These are phyloP conservation scores for Eubucco bourcierii DNA, from an alignment of 2,113 vertebrate species.

Conservation along the genomic window DNA sequence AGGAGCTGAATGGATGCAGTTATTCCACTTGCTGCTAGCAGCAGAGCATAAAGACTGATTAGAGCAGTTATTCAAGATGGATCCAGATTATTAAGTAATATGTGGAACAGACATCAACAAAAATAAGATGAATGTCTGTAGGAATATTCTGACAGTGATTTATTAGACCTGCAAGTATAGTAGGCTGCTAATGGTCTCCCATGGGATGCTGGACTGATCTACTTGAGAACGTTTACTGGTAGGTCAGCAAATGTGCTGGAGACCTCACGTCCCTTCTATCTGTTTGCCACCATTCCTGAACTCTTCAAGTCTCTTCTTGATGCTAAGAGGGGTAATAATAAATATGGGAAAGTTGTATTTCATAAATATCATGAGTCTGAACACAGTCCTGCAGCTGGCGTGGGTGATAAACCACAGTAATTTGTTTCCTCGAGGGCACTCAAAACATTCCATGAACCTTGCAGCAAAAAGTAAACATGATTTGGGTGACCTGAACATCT, in stretches of 20 bases:
- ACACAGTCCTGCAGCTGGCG: not conserved
- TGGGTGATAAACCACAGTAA: not conserved
- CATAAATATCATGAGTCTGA: not conserved
- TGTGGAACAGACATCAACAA: not conserved
- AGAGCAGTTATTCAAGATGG: not conserved
- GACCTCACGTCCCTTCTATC: not conserved
- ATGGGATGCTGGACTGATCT: not conserved
- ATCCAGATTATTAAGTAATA: not conserved
- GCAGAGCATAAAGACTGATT: not conserved
- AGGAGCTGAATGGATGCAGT: not conserved
- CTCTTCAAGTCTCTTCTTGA: not conserved
- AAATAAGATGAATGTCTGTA: not conserved
- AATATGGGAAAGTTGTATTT: not conserved
- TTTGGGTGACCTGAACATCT: not conserved
- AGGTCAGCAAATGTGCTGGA: not conserved
- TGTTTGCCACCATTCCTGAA: not conserved
- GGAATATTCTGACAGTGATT: not conserved
- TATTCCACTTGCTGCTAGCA: not conserved
- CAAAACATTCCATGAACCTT: not conserved
- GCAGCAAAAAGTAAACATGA: not conserved
- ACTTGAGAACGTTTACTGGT: not conserved
- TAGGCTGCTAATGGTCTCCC: not conserved
- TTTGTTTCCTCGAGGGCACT: not conserved
- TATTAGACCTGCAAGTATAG: not conserved
- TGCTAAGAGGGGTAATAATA: not conserved